Evolutionary conservation across 2,797 vertebrate genomes (phyloP).

Genomic region (Sebastes hubbsi): DNA sequence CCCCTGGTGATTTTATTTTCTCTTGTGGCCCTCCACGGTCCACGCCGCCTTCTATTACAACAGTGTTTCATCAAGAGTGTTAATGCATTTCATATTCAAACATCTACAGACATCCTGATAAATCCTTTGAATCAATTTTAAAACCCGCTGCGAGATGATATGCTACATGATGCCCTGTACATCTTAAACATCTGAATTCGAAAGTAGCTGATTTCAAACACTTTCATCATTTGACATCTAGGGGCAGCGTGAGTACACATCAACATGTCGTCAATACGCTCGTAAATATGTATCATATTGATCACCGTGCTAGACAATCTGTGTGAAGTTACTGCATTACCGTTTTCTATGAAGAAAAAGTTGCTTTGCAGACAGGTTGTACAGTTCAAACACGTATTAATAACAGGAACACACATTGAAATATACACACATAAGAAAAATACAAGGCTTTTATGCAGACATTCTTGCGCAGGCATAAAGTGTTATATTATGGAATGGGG

Average conservation of each 20-base stretch:
- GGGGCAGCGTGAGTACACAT: neutral
- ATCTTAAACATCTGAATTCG: constrained; percentile 27
- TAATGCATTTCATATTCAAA: constrained; percentile 39
- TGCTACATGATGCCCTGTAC: neutral
- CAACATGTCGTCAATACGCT: constrained; percentile 26
- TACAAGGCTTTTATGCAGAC: neutral
- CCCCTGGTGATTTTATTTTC: constrained; percentile 26
- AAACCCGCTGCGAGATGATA: constrained; percentile 8
- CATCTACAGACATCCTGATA: constrained; percentile 20
- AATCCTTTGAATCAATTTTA: constrained; percentile 47
- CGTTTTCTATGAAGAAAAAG: neutral
- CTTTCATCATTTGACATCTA: constrained; percentile 64
- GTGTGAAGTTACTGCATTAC: constrained; percentile 4
- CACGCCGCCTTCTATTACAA: constrained; percentile 35
- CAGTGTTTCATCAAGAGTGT: constrained; percentile 45
- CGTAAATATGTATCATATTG: constrained; percentile 40
- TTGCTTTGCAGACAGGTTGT: neutral
- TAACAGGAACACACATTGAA: neutral
- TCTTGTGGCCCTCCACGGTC: constrained; percentile 4
- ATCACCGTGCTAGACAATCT: neutral
- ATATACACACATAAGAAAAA: neutral
- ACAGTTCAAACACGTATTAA: neutral
- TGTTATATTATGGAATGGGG: constrained; percentile 27
- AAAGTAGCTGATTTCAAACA: constrained; percentile 42
- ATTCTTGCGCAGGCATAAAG: neutral